Evolutionary conservation across 2,888 invertebrate genomes (phyloP), one percentile per base, ranked within the genome.

Genomic region (Chalcosyrphus nemorum): DNA sequence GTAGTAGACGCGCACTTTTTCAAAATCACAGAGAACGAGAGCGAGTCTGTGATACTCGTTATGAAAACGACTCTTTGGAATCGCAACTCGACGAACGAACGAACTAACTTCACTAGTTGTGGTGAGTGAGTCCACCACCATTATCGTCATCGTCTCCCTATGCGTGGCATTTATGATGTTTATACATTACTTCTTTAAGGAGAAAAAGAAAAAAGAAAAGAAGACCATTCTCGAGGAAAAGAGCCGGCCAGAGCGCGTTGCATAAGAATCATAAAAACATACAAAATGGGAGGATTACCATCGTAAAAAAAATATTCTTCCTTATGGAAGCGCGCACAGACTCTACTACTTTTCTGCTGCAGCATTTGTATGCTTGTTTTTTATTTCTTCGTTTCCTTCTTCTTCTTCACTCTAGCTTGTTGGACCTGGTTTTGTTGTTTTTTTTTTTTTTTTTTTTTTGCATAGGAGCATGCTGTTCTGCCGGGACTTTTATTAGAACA

Each of bases 271-370:
- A 84, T 84, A 75, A 80, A 80, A 84, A 84, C 84, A 74, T 80
- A 70, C 65, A 59, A 80, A 80, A 78, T 72, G 78, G 80, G 84
- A 84, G 80, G 80, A 84, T 84, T 80, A 70, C 70, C 47, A 59
- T 70, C 84, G 84, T 80, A 84, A 84, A 84, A 84, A 84, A 84
- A 75, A 75, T 80, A 54, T 84, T 84, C 84, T 84, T 84, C 84
- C 84, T 78, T 75, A 80, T 84, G 75, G 74, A 75, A 59, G 74
- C 32, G 50, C 32, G 50, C 19, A 17, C 32, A 61, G 54, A 41
- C 50, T 29, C 15, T 35, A 7, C 52, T 68, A n/a, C n/a, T n/a
- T n/a, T n/a, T n/a, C n/a, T n/a, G n/a, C n/a, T n/a, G n/a, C n/a
- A n/a, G 81, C 59, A 81, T 81, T 54, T 59, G 61, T 77, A 41